Base-by-base conservation (phyloP, 2,797 vertebrate species). In the Myotis vivesi region DNA sequence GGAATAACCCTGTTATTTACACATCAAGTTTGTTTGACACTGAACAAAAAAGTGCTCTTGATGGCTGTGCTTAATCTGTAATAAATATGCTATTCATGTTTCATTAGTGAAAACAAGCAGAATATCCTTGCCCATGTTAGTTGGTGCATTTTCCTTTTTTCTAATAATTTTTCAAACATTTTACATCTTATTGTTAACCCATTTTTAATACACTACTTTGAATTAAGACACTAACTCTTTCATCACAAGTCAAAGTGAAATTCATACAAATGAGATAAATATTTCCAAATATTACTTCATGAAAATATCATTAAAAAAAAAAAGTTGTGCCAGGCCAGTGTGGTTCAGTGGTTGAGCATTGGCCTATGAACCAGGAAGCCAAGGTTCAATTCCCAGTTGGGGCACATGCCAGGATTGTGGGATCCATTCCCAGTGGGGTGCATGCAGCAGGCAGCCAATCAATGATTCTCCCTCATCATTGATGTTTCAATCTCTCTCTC, bases 1-100 rank as follows among this genome's bases (percentile, higher is more conserved):
- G 36, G n/a, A 76, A 76, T 92, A 94, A 76, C 33, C 44, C 68
- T 53, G 28, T 80, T 77, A 91, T 89, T 96, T 89, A 91, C 13
- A 87, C 23, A 93, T 87, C 53, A 94, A 81, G 8, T 93, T 95
- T 90, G 17, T 85, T 87, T 92, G 83, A 91, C 66, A 77, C 23
- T 76, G 46, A 95, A 81, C n/a, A 83, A 87, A 83, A 68, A 4
- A 68, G 53, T 77, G 6, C 41, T 83, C 8, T 55, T 92, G 49
- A 68, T 62, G 46, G 36, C 68, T 62, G 22, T 49, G 22, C 36
- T 86, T 85, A 89, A 68, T 81, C 41, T 77, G 8, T 72, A 94
- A 68, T 80, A 82, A 92, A 79, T 53, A 89, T 72, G 55, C 22
- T 51, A 83, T 6, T 8, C 8, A 68, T 16, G 36, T 71, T 91